Evolutionary conservation across 1,140 invertebrate genomes (phyloP).

Genomic region (Ceratoteleas bidentatus): DNA sequence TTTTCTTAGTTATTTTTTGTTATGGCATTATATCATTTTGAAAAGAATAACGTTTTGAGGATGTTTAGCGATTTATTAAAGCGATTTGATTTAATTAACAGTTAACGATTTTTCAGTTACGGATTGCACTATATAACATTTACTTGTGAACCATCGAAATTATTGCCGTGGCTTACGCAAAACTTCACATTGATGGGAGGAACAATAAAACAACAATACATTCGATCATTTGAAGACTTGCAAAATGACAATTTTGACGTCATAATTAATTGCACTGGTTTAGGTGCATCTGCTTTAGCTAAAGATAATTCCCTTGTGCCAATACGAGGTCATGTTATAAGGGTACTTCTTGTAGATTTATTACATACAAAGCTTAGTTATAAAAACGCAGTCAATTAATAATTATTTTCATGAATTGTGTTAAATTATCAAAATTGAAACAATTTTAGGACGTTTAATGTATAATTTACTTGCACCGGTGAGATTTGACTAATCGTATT

Average conservation of each 20-base stretch:
- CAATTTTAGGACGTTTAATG: no score
- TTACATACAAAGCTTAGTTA: neutral
- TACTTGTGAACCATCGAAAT: constrained; percentile 82
- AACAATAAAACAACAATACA: constrained; percentile 78
- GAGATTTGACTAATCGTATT: constrained; percentile 3
- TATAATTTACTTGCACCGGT: neutral
- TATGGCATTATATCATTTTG: no score
- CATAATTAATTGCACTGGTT: constrained; percentile 88
- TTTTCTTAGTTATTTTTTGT: no score
- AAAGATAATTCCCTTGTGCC: constrained; percentile 83
- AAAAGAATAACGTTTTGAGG: no score
- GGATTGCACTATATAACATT: constrained; percentile 85
- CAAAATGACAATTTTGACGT: constrained; percentile 83
- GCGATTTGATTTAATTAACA: no score
- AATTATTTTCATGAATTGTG: neutral
- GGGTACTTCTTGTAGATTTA: constrained; percentile 16
- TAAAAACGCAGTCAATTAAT: neutral
- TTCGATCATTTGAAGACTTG: constrained; percentile 82
- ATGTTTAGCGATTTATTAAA: constrained; percentile 46
- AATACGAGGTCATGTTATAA: constrained; percentile 32
- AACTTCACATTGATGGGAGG: constrained; percentile 83
- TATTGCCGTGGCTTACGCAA: constrained; percentile 84
- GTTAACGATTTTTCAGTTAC: constrained; percentile 73
- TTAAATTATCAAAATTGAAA: no score
- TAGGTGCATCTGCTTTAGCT: constrained; percentile 83